Evolutionary conservation across 2,888 invertebrate species (phyloP), one percentile per base, ranked within the genome.

Genomic region (Luffia ferchaultella): DNA sequence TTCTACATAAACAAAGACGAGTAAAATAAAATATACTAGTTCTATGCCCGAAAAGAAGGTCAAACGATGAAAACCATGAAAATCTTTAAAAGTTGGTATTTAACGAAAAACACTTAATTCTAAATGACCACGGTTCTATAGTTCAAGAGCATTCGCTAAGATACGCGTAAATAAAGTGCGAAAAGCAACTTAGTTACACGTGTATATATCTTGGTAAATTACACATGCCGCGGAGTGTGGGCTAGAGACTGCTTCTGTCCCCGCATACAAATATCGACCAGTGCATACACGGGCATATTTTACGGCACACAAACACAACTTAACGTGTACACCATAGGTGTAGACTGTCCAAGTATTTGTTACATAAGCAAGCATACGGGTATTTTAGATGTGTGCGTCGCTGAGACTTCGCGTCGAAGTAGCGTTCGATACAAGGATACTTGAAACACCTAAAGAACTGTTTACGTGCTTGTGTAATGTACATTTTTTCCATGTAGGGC

Each of bases 331-430:
- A 57, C 47, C 41, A 53, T 17, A 30, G 16, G 55, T 20, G 50
- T 50, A 56, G 30, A 12, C n/a, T 30, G 30, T 47, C 45, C 20
- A 19, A 45, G 48, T 46, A 52, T 52, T 7, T 12, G 52, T 54
- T 55, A 49, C 63, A 62, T 60, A 50, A 55, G 55, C 59, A 54
- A 62, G 62, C 62, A 62, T 60, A 59, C 48, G 42, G 45, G 20
- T 47, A 46, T 50, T 51, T 48, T 56, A 52, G 62, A 62, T 66
- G 61, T 53, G 59, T 55, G 55, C 62, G 61, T 53, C 63, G 65
- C 60, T 59, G 68, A 64, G 70, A 67, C 68, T 67, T 68, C 67
- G 64, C 67, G 64, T 56, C 55, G 48, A 57, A 47, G 53, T n/a
- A 58, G 54, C 55, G 57, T 53, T 53, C 54, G n/a, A n/a, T 30